Percentiles rank a stretch among this genome's conserved stretches.
Conservation (phyloP, 2,797 vertebrate species). For the Pogonophryne albipinna region DNA sequence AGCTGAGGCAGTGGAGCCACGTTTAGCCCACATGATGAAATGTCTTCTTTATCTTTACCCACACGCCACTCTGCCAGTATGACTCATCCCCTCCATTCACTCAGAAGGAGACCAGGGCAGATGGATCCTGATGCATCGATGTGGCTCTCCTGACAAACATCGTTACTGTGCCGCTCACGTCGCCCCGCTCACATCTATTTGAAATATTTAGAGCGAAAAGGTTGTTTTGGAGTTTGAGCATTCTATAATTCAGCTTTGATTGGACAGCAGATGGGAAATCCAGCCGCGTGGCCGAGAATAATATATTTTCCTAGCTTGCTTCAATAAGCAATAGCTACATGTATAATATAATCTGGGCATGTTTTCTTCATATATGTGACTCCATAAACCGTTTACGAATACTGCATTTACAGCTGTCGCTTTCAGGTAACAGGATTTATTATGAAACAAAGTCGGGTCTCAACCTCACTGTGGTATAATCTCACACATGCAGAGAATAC, state of each 20-base stretch:
- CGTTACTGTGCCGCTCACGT: slow-evolving; percentile 62
- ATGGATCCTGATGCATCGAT: slow-evolving; percentile 60
- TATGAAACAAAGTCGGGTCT: slow-evolving; percentile 42
- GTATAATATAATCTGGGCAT: slow-evolving; percentile 5
- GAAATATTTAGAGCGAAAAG: slow-evolving; percentile 74
- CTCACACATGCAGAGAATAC: too few relatives aligned
- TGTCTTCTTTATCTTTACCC: slow-evolving; percentile 55
- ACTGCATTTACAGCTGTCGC: slow-evolving; percentile 25
- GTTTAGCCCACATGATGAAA: slow-evolving; percentile 59
- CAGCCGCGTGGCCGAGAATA: slow-evolving; percentile 35
- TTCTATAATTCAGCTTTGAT: slow-evolving; percentile 70
- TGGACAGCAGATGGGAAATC: slow-evolving; percentile 63
- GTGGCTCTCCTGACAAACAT: slow-evolving; percentile 58
- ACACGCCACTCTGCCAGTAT: slow-evolving; percentile 32
- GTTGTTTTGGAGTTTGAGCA: slow-evolving; percentile 58
- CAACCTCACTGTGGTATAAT: neutral
- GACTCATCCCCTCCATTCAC: slow-evolving; percentile 58
- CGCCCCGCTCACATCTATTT: slow-evolving; percentile 51
- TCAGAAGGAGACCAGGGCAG: slow-evolving; percentile 52
- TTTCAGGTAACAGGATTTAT: slow-evolving; percentile 45
- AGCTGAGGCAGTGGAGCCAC: slow-evolving; percentile 44
- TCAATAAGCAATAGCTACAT: neutral
- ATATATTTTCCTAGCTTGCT: slow-evolving; percentile 44
- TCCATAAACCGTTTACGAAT: slow-evolving; percentile 51
- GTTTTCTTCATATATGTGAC: slow-evolving; percentile 10